Base-by-base conservation (phyloP, 2,797 vertebrate species). In the Lutra lutra region DNA sequence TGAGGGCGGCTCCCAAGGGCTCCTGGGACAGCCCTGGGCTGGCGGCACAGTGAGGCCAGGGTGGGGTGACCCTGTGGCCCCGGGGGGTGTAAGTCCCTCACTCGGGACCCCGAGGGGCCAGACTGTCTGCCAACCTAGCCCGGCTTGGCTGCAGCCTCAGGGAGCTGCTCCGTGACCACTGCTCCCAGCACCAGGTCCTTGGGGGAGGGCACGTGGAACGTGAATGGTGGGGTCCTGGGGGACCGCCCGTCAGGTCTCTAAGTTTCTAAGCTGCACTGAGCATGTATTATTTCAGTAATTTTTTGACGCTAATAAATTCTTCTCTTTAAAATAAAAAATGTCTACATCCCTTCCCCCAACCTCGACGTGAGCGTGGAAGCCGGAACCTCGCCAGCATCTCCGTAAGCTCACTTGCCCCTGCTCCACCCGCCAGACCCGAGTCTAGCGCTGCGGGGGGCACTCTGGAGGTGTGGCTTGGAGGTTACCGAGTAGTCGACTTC, bases 151-250 rank as follows among this genome's bases (percentile, higher is more conserved):
- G 66, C 18, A 29, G n/a, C 35, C n/a, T 23, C 1, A 35, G 68
- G 68, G 20, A 70, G n/a, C 35, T 1, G 4, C 9, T 23, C 5
- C 1, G 35, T 38, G 20, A 38, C 20, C 35, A 23, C 1, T 2
- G 4, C 68, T 2, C 5, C 11, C 35, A 17, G 62, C 29, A 21
- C 68, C 5, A 23, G 68, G 68, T 38, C 10, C 68, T 38, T 6
- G 5, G 68, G 12, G 35, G 10, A 38, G 20, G 66, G 35, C 68
- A 7, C 68, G 2, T 4, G 21, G 68, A 12, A 38, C 20, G 11
- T 12, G 68, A 6, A 23, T 3, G 11, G 10, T 5, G 3, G 68
- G 35, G 68, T 38, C 68, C 68, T 38, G 68, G 68, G 35, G 68
- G 10, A 13, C 35, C 68, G 1, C 25, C 20, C 1, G 10, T 23